Evolutionary conservation across 30 jellyfish, hydroid and myxozoan species (phyloP), one percentile per base, ranked within the genome.

Genomic region (Hydractinia echinata): DNA sequence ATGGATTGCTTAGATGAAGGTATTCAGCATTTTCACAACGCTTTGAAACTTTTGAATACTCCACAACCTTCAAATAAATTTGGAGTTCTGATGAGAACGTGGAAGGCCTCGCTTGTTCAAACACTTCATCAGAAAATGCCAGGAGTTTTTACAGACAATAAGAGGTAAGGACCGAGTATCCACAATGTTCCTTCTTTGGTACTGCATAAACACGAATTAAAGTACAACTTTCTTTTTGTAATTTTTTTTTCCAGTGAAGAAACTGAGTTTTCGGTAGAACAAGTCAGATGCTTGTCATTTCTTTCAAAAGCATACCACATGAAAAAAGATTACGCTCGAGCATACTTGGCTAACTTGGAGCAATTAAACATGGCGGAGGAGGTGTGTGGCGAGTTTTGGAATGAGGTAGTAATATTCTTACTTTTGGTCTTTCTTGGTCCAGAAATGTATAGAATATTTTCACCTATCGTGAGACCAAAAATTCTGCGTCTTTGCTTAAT

Each of bases 291-390:
- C 58, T 82, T 91, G 54, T 67, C 95, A 16, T 87, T 81, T 66
- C 77, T 91, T n/a, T 74, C 94, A 50, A 87, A 82, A 49, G 95
- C 96, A 16, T 87, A 81, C 55, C 71, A 52, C 53, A 11, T 67
- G 51, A 81, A 81, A 54, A 79, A 83, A 8, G 96, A 91, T 66
- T 61, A 76, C 39, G 69, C 52, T 50, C 66, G 89, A 70, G 73
- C 94, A 7, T 86, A 79, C 74, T 61, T 91, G 91, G 89, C 76
- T 48, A 91, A 92, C 0, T 62, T 91, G 49, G 95, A 91, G 80
- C 95, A 91, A 77, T 72, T 91, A 44, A 91, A 91, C 71, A 88
- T 91, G 8, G 98, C 92, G 4, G 98, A 86, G 73, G 98, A 91
- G 67, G 95, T 95, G 10, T 85, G 72, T 19, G 98, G 83, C n/a